Evolutionary conservation across 2,888 invertebrate species (phyloP).

Genomic region (Diarsia rubi): DNA sequence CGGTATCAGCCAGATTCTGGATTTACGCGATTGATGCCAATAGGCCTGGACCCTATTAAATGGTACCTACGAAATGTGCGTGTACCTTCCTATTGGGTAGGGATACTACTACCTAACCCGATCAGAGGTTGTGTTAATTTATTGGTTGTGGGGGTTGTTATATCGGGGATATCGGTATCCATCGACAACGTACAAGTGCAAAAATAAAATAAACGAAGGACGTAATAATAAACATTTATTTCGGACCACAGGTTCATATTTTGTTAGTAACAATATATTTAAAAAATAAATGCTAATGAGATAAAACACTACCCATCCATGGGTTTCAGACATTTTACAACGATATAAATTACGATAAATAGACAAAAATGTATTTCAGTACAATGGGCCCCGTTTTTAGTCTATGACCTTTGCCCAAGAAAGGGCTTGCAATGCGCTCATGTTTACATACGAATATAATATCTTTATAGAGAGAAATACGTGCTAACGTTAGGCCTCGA

Average conservation of each 20-base stretch:
- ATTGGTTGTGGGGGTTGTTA: too few relatives aligned
- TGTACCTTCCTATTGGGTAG: background rate
- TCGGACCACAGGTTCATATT: too few relatives aligned
- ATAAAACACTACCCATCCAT: background rate
- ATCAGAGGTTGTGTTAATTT: too few relatives aligned
- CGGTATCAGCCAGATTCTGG: too few relatives aligned
- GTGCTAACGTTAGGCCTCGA: background rate
- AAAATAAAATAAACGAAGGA: too few relatives aligned
- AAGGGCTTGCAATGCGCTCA: background rate
- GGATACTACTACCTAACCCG: background rate
- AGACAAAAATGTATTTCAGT: background rate
- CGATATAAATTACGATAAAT: too few relatives aligned
- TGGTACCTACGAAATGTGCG: too few relatives aligned
- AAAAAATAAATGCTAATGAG: background rate
- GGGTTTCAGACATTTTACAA: background rate
- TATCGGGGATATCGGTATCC: background rate
- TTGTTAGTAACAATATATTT: too few relatives aligned
- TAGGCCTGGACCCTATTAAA: too few relatives aligned
- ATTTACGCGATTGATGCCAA: too few relatives aligned
- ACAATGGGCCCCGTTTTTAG: background rate
- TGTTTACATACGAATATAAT: background rate
- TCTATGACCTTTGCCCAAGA: background rate
- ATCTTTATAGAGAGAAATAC: background rate
- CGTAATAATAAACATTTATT: too few relatives aligned
- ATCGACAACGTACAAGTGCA: background rate